Evolutionary conservation across 1,140 invertebrate genomes (phyloP), one percentile per base, ranked within the genome.

Genomic region (Achatina immaculata): DNA sequence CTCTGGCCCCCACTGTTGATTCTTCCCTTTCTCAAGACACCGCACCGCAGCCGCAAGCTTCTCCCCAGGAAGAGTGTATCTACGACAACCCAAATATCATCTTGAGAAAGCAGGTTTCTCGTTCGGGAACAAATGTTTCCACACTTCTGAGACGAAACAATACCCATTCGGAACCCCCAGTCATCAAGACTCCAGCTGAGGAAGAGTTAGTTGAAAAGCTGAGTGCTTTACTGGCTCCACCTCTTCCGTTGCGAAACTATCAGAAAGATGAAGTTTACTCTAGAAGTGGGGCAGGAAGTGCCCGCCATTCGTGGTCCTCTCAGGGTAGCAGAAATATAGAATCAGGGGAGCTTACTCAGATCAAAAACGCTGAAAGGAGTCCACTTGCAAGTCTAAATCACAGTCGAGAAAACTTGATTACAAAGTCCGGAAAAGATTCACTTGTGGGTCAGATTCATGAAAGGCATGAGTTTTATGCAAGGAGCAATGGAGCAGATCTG

Each of bases 151-250:
- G 74, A 40, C 48, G 74, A 1, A 36, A 34, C 21, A 11, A 55
- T 7, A 62, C 36, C 31, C 9, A 55, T 42, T 76, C 48, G 1
- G 74, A 76, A 45, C 48, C 74, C 16, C 74, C 55, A 21, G 14
- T 62, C 21, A 40, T 78, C 40, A 78, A 78, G 42, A 71, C 78
- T 72, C 78, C 78, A 43, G 78, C 78, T 55, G 78, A 71, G 42
- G 78, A 80, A 45, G 78, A 80, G 31, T 68, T 80, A 31, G 78
- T 80, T 34, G 78, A 80, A 34, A 80, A 80, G 68, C 68, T 80
- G 34, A 80, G 78, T 68, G 34, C 68, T 36, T 43, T 55, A 16
- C 68, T 80, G 28, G 78, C 78, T 21, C 78, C 78, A 34, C 78
- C 78, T 40, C 62, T 80, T 42, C 78, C 78, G 11, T 43, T 80